Conservation (phyloP, 2,113 vertebrate genomes). For the Hippocampus guttulatus region DNA sequence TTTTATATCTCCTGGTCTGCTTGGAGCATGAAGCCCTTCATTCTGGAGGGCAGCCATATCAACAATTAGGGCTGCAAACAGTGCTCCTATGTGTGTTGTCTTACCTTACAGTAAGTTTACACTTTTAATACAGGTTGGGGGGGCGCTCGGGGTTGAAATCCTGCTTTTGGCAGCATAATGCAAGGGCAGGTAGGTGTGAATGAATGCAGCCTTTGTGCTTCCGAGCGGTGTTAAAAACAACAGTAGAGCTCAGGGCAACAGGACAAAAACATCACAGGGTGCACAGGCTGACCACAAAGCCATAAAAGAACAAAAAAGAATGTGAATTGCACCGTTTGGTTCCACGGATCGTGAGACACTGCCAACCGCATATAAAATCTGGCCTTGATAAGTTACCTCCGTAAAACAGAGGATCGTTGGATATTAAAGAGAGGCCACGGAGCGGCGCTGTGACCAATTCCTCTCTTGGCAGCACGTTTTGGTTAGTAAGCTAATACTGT, state of each 20-base stretch:
- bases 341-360: background rate
- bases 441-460: constrained; percentile 16
- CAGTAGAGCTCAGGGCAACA: constrained; percentile 8
- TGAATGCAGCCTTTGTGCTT: constrained; percentile 4
- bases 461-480: background rate
- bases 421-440: background rate
- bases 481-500: constrained; percentile 33
- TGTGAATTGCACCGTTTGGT: constrained; percentile 3
- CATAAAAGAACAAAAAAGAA: constrained; percentile 28
- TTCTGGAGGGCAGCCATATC: too few relatives aligned
- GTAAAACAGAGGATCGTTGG: background rate
- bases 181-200: constrained; percentile 14
- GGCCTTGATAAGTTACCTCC: background rate
- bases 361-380: background rate
- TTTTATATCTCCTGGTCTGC: too few relatives aligned
- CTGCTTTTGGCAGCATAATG: constrained; percentile 12
- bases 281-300: constrained; percentile 6
- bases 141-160: background rate
- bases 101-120: background rate
- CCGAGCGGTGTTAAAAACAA: constrained; percentile 22
- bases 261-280: constrained; percentile 36
- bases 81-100: too few relatives aligned
- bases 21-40: too few relatives aligned
- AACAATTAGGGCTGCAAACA: too few relatives aligned
- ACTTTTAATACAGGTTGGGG: background rate